A percentile compares a stretch with the other conserved stretches of the same genome.
These are phyloP conservation scores for Clistopyga incitator DNA, from an alignment of 2,888 invertebrate genomes.

Conservation along the genomic window DNA sequence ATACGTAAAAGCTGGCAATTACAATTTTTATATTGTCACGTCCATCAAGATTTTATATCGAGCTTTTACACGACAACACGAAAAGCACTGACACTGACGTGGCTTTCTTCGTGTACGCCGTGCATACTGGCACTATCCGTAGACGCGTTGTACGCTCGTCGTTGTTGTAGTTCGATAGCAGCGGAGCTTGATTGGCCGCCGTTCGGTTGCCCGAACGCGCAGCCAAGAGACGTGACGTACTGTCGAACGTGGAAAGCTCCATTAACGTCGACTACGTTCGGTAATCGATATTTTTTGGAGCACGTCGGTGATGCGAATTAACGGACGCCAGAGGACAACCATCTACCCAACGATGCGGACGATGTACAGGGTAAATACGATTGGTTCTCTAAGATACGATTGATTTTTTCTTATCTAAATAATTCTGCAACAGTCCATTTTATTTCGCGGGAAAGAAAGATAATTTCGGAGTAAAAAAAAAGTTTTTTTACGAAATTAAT, in stretches of 20 bases:
- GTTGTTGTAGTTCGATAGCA: not conserved
- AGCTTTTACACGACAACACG: slow-evolving; percentile 6
- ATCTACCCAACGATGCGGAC: slow-evolving; percentile 11
- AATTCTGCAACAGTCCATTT: not conserved
- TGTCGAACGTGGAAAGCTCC: slow-evolving; percentile 61
- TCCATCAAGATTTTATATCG: slow-evolving; percentile 32
- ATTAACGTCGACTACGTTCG: slow-evolving; percentile 61
- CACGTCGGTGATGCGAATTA: slow-evolving; percentile 58
- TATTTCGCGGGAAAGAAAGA: too few species aligned
- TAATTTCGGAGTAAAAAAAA: too few species aligned
- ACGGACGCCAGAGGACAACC: slow-evolving; percentile 44
- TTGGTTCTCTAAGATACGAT: not conserved
- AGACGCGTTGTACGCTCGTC: not conserved
- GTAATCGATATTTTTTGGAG: slow-evolving; percentile 63
- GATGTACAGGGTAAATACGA: slow-evolving; percentile 11
- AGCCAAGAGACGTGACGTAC: slow-evolving; percentile 63
- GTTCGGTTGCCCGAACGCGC: slow-evolving; percentile 47
- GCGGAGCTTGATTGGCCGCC: slow-evolving; percentile 44
- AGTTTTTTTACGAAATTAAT: too few species aligned
- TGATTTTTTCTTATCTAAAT: not conserved
- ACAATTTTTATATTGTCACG: slow-evolving; percentile 33
- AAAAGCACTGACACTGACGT: slow-evolving; percentile 44
- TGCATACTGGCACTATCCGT: slow-evolving; percentile 4
- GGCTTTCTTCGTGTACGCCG: slow-evolving; percentile 13
- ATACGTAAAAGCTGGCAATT: slow-evolving; percentile 4